A percentile compares a stretch with the other conserved stretches of the same genome.
Evolutionary conservation across 2,113 vertebrate species (phyloP).

Genomic region (Apodemus speciosus): DNA sequence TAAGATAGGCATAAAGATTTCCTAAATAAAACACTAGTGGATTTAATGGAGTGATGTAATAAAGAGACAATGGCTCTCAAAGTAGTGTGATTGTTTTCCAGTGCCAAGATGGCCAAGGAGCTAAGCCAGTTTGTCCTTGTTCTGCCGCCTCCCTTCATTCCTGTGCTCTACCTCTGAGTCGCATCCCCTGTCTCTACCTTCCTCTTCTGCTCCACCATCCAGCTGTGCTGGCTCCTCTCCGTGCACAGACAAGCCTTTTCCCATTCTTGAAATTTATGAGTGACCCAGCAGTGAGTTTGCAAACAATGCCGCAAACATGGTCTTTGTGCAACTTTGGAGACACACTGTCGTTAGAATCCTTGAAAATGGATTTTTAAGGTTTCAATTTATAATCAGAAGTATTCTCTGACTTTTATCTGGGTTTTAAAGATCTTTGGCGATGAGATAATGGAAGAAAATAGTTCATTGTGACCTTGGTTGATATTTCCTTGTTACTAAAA

Average conservation of each 20-base stretch:
- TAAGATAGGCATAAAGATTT: background rate
- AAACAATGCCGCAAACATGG: background rate
- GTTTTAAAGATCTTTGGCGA: background rate
- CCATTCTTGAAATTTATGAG: constrained; percentile 13
- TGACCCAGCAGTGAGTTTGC: background rate
- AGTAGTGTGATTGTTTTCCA: background rate
- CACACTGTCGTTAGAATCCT: background rate
- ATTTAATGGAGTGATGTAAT: background rate
- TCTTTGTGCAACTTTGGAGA: background rate
- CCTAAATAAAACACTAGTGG: background rate
- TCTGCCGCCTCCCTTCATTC: background rate
- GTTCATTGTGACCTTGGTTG: background rate
- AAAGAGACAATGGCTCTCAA: background rate
- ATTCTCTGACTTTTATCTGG: background rate
- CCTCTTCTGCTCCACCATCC: background rate
- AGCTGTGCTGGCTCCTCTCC: background rate
- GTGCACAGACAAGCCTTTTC: background rate
- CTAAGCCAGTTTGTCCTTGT: background rate
- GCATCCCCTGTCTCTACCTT: no score
- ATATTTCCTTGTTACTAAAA: constrained; percentile 35
- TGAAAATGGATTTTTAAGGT: constrained; percentile 19
- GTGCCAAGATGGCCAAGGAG: background rate
- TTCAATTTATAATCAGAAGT: background rate
- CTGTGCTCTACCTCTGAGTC: background rate
- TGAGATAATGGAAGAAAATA: background rate